Conservation (phyloP, 1,140 invertebrate genomes). For the Globodera rostochiensis region DNA sequence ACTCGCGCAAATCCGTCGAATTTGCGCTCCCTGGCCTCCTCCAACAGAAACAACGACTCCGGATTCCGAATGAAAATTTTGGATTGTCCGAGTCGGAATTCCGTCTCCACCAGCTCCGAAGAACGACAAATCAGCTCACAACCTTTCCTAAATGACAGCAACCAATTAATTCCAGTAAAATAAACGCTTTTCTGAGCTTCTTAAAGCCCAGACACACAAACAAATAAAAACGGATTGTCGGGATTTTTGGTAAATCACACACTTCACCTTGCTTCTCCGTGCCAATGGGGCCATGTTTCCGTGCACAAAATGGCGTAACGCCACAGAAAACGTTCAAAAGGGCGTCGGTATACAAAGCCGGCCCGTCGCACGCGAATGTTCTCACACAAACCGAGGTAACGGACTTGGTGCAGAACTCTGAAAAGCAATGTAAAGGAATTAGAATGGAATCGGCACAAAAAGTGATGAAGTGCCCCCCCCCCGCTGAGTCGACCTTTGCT, state of each 20-base stretch:
- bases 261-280: slow-evolving; percentile 71
- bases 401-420: slow-evolving; percentile 72
- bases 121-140: slow-evolving; percentile 71
- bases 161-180: background rate
- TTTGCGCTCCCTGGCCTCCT: slow-evolving; percentile 76
- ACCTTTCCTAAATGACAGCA: slow-evolving; percentile 21
- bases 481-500: slow-evolving; percentile 67
- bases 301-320: slow-evolving; percentile 73
- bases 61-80: slow-evolving; percentile 80
- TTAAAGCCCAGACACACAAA: too few species aligned
- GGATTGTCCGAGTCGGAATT: slow-evolving; percentile 76
- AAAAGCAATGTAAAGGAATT: slow-evolving; percentile 9
- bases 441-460: background rate
- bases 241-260: background rate
- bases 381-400: slow-evolving; percentile 74
- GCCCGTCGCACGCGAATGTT: slow-evolving; percentile 74
- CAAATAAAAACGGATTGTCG: too few species aligned
- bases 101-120: slow-evolving; percentile 73
- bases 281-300: slow-evolving; percentile 75
- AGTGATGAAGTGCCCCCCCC: background rate
- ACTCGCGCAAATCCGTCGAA: slow-evolving; percentile 75
- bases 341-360: slow-evolving; percentile 74
- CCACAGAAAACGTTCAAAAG: slow-evolving; percentile 73
- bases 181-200: slow-evolving; percentile 1
- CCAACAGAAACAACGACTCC: slow-evolving; percentile 77